Evolutionary conservation across 2,888 invertebrate species (phyloP).

Genomic region (Lydus trimaculatus): DNA sequence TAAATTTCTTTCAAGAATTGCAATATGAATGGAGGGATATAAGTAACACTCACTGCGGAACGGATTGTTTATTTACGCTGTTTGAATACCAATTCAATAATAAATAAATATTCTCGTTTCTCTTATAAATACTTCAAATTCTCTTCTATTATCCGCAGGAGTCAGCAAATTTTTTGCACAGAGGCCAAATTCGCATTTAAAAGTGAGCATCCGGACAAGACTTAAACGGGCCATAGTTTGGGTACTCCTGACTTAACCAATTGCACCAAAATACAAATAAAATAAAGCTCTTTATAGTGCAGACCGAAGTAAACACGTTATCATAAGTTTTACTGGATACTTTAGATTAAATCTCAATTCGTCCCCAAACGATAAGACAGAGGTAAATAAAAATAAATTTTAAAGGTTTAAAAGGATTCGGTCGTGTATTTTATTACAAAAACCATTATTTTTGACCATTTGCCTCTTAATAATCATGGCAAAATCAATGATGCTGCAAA

Average conservation of each 20-base stretch:
- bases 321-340: slow-evolving; percentile 10
- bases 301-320: slow-evolving; percentile 18
- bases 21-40: too few relatives aligned
- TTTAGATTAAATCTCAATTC: background rate
- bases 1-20: background rate
- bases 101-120: too few relatives aligned
- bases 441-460: background rate
- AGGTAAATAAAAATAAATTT: background rate
- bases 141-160: too few relatives aligned
- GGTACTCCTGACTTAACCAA: background rate
- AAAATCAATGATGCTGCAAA: slow-evolving; percentile 1
- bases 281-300: background rate
- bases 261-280: background rate
- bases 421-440: background rate
- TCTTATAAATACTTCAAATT: too few relatives aligned
- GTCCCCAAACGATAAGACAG: background rate
- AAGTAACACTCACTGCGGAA: background rate
- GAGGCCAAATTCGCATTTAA: too few relatives aligned
- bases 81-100: too few relatives aligned
- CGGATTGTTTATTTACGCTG: too few relatives aligned
- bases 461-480: background rate
- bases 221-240: too few relatives aligned
- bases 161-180: too few relatives aligned
- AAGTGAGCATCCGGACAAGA: too few relatives aligned
- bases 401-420: background rate